A percentile compares a stretch with the other conserved stretches of the same genome.
These are phyloP conservation scores for Sarcoramphus papa DNA, from an alignment of 2,797 vertebrate genomes.

Conservation along the genomic window DNA sequence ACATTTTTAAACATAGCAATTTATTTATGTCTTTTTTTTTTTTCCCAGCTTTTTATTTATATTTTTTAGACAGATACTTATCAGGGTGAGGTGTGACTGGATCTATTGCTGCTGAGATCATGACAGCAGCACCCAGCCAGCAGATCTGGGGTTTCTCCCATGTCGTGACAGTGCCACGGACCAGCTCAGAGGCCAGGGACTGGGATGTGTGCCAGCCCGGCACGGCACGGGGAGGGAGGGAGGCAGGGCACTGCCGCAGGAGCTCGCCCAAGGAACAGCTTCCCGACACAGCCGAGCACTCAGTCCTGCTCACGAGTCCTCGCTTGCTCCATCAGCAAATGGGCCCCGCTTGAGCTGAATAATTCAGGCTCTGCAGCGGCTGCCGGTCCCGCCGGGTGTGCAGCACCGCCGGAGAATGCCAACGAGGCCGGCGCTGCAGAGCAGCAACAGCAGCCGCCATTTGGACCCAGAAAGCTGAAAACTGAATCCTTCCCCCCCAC, in stretches of 20 bases:
- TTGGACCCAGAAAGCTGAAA: neutral
- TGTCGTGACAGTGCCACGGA: rapidly evolving
- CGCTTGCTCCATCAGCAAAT: slow-evolving; percentile 8
- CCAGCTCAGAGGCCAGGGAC: neutral
- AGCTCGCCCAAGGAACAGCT: neutral
- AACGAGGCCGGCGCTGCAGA: slow-evolving; percentile 27
- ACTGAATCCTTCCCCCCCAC: neutral
- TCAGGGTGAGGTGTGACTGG: neutral
- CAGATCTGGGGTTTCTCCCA: neutral
- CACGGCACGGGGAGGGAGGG: rapidly evolving
- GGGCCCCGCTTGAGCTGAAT: slow-evolving; percentile 51
- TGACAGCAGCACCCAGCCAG: neutral
- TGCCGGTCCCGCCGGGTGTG: slow-evolving; percentile 10
- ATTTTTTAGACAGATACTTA: neutral
- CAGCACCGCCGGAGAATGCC: slow-evolving; percentile 25
- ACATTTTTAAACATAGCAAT: neutral
- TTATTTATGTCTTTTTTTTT: neutral
- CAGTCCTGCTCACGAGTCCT: neutral
- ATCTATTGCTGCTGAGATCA: neutral
- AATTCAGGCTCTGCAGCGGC: slow-evolving; percentile 55
- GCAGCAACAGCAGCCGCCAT: neutral
- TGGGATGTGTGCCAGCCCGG: rapidly evolving
- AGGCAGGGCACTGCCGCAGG: neutral
- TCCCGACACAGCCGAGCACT: neutral
- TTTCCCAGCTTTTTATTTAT: rapidly evolving